A percentile compares a stretch with the other conserved stretches of the same genome.
phyloP scores from a whole-genome alignment of 2,888 invertebrate species.

The Cheilosia vernalis region DNA sequence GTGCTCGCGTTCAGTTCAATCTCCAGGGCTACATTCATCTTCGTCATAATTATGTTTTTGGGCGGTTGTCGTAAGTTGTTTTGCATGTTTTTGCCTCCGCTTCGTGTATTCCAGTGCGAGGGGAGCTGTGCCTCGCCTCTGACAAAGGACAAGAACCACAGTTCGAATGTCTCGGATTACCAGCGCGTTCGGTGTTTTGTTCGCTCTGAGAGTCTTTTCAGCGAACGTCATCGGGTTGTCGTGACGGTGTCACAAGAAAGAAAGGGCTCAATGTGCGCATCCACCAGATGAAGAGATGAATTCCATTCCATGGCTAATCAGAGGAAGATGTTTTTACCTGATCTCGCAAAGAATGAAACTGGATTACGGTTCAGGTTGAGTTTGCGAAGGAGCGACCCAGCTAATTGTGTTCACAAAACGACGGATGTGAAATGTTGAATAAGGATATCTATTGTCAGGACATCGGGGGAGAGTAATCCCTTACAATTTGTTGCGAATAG shows the following conservation, averaged over 20 bases:
- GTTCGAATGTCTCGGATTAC: constrained; percentile 67
- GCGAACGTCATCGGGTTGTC: constrained; percentile 70
- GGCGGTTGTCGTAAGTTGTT: constrained; percentile 73
- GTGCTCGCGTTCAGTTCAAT: constrained; percentile 57
- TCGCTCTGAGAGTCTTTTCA: constrained; percentile 58
- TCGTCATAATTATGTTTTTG: constrained; percentile 75
- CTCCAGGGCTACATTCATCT: constrained; percentile 75
- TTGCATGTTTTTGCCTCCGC: constrained; percentile 62
- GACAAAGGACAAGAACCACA: constrained; percentile 47
- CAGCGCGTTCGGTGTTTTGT: constrained; percentile 35
- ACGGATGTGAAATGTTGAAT: constrained; percentile 74
- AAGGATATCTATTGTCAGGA: constrained; percentile 72
- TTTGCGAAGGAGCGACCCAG: constrained; percentile 39
- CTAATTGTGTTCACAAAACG: constrained; percentile 71
- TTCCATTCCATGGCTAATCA: constrained; percentile 74
- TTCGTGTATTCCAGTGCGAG: not conserved
- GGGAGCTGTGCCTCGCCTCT: constrained; percentile 30
- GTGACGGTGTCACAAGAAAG: constrained; percentile 68
- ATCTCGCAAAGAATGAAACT: constrained; percentile 58
- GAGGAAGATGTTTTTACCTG: constrained; percentile 70
- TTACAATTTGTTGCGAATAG: constrained; percentile 66
- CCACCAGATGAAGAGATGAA: constrained; percentile 57
- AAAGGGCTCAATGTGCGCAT: constrained; percentile 53
- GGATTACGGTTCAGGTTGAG: constrained; percentile 38
- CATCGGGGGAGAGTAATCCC: constrained; percentile 35